phyloP scores from a whole-genome alignment of 2,888 invertebrate species.

The Catonia carolina region DNA sequence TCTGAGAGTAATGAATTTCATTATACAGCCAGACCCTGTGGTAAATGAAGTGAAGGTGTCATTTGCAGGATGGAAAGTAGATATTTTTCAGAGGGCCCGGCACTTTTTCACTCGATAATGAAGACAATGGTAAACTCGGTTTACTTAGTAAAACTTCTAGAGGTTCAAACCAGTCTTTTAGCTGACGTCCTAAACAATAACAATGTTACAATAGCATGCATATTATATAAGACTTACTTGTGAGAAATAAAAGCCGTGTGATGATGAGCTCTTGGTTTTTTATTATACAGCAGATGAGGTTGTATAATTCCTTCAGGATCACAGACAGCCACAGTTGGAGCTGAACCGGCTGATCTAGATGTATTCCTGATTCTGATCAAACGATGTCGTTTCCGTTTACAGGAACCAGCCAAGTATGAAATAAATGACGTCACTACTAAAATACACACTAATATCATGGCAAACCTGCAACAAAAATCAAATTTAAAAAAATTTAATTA shows the following conservation, averaged over 20 bases:
- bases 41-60: too few species aligned
- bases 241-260: conserved; percentile 24
- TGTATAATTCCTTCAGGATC: conserved; percentile 37
- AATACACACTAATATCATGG: conserved; percentile 33
- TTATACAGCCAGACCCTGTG: too few species aligned
- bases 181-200: too few species aligned
- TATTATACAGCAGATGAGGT: conserved; percentile 32
- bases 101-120: too few species aligned
- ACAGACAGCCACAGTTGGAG: conserved; percentile 31
- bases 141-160: too few species aligned
- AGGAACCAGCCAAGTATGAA: conserved; percentile 33
- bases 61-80: too few species aligned
- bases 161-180: too few species aligned
- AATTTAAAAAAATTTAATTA: too few species aligned
- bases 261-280: conserved; percentile 20
- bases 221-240: conserved; percentile 24
- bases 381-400: conserved; percentile 35
- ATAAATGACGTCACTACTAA: conserved; percentile 34
- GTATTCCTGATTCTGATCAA: conserved; percentile 35
- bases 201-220: too few species aligned
- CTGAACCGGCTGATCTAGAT: conserved; percentile 23
- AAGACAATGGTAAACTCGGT: too few species aligned
- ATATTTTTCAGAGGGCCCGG: too few species aligned
- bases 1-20: too few species aligned
- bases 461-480: conserved; percentile 33